Evolutionary conservation across 2,797 vertebrate genomes (phyloP).

Genomic region (Danio jaintianensis): DNA sequence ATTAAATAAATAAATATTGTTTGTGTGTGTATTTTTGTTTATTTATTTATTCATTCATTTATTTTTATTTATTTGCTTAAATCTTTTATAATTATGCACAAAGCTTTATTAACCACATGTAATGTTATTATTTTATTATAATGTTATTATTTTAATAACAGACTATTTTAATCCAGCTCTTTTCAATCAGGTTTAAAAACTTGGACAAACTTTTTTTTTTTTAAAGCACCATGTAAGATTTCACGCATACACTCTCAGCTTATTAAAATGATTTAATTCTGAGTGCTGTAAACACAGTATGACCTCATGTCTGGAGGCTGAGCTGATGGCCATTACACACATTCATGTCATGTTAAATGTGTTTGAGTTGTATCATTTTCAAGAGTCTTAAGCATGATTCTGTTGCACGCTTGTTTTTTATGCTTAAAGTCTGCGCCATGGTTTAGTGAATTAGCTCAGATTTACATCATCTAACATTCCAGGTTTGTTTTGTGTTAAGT

Average conservation of each 20-base stretch:
- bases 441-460: not conserved
- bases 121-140: no score
- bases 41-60: no score
- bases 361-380: not conserved
- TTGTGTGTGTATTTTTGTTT: no score
- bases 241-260: not conserved
- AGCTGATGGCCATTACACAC: not conserved
- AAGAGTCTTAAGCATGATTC: not conserved
- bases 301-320: not conserved
- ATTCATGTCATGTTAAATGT: not conserved
- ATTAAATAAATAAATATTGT: no score
- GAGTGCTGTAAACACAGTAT: not conserved
- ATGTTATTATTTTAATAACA: not conserved
- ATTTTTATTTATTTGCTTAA: no score
- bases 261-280: not conserved
- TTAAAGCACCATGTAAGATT: not conserved
- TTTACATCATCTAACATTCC: not conserved
- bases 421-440: no score
- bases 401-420: not conserved
- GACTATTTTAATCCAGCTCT: not conserved
- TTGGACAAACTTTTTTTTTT: not conserved
- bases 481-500: not conserved
- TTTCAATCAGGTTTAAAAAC: not conserved
- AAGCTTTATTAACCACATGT: no score
- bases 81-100: no score